These are phyloP conservation scores for Mirounga angustirostris DNA, from an alignment of 2,113 vertebrate genomes.

Conservation along the genomic window DNA sequence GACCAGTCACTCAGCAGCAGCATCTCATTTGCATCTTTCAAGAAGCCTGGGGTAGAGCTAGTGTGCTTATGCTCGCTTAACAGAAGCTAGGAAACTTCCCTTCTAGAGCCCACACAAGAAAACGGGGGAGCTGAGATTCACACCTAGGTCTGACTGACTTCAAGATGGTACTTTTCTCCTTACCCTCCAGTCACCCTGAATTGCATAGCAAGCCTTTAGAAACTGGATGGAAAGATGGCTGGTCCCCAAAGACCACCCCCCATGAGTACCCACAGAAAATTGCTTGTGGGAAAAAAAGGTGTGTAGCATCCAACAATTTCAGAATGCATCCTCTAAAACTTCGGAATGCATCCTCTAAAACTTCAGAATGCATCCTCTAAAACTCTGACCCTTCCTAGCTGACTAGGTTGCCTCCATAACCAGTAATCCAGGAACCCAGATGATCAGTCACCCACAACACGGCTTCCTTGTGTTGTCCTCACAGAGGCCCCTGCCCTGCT, in stretches of 20 bases:
- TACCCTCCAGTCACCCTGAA: neutral
- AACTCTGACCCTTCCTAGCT: neutral
- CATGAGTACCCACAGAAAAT: neutral
- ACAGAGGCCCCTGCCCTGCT: neutral
- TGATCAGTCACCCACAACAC: neutral
- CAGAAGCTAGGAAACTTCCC: neutral
- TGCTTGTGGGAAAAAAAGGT: neutral
- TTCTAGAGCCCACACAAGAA: neutral
- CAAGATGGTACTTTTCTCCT: neutral
- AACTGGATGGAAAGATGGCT: neutral
- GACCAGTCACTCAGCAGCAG: neutral
- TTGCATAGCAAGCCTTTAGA: neutral
- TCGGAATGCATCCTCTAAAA: neutral
- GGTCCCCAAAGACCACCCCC: neutral
- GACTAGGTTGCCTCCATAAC: neutral
- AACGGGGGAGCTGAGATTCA: neutral
- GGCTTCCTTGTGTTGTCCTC: neutral
- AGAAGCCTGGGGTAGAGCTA: neutral
- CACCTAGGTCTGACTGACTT: neutral
- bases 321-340: neutral
- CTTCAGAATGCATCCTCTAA: neutral
- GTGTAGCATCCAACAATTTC: neutral
- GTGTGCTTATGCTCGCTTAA: neutral
- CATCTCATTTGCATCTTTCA: neutral
- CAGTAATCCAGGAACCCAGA: neutral